Conservation (phyloP, 2,888 invertebrate genomes). For the Noctua janthe region DNA sequence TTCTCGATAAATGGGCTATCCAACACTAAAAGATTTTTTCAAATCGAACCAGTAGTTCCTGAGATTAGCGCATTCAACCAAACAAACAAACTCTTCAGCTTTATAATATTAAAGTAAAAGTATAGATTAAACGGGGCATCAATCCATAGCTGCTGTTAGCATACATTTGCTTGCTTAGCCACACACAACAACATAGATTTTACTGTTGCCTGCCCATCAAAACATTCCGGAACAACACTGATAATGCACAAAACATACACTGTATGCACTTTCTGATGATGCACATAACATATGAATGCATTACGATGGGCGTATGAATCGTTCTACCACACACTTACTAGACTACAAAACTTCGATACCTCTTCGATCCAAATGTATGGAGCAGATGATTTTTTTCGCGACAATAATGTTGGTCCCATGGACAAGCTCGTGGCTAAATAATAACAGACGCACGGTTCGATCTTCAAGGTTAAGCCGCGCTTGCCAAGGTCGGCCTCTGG, state of each 20-base stretch:
- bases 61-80: too few species aligned
- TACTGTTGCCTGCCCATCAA: conserved; percentile 76
- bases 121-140: neutral
- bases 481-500: too few species aligned
- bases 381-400: neutral
- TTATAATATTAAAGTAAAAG: too few species aligned
- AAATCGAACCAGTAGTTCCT: too few species aligned
- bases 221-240: conserved; percentile 73
- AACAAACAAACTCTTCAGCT: too few species aligned
- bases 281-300: conserved; percentile 49
- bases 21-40: too few species aligned
- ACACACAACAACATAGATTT: conserved; percentile 71
- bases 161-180: conserved; percentile 10
- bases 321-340: conserved; percentile 41
- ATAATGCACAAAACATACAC: conserved; percentile 66
- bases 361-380: neutral
- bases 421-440: too few species aligned
- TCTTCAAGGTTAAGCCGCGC: too few species aligned
- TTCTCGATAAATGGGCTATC: too few species aligned
- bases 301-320: conserved; percentile 18
- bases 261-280: conserved; percentile 51
- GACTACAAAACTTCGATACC: neutral
- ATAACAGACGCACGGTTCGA: too few species aligned
- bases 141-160: neutral
- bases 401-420: neutral